Percentiles rank a stretch among this genome's conserved stretches.
phyloP scores from a whole-genome alignment of 2,113 vertebrate species.

The Pheucticus melanocephalus region DNA sequence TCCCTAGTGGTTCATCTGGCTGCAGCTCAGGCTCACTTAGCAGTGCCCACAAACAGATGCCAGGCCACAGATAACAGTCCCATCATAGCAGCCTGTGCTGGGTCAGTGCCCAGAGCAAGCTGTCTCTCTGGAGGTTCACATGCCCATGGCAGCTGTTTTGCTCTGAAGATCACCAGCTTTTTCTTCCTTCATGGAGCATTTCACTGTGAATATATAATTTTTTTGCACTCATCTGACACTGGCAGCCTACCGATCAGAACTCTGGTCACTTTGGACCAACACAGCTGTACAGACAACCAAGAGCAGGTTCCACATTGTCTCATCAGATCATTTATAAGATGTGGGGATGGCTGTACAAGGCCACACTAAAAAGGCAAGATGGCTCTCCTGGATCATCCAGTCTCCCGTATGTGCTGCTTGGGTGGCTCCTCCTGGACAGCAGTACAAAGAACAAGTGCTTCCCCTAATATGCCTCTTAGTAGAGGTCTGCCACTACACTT shows the following conservation, averaged over 20 bases:
- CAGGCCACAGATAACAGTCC: background rate
- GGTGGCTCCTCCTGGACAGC: background rate
- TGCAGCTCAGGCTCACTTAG: background rate
- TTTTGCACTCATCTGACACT: background rate
- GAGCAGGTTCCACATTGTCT: background rate
- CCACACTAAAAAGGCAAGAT: background rate
- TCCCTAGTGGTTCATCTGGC: background rate
- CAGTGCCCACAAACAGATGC: background rate
- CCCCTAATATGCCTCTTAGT: background rate
- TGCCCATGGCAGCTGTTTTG: background rate
- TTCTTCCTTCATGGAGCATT: background rate
- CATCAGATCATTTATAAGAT: background rate
- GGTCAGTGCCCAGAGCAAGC: background rate
- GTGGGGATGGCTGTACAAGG: background rate
- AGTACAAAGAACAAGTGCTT: background rate
- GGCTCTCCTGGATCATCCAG: background rate
- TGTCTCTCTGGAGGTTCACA: background rate
- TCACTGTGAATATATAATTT: accelerated
- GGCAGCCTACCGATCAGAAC: background rate
- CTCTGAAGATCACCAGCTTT: background rate
- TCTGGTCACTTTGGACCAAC: background rate
- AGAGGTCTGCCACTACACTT: background rate
- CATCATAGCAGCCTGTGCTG: background rate
- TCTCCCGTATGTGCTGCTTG: background rate
- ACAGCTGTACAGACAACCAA: background rate